phyloP scores from a whole-genome alignment of 1,140 invertebrate genomes.

The Drosophila ohnishii region DNA sequence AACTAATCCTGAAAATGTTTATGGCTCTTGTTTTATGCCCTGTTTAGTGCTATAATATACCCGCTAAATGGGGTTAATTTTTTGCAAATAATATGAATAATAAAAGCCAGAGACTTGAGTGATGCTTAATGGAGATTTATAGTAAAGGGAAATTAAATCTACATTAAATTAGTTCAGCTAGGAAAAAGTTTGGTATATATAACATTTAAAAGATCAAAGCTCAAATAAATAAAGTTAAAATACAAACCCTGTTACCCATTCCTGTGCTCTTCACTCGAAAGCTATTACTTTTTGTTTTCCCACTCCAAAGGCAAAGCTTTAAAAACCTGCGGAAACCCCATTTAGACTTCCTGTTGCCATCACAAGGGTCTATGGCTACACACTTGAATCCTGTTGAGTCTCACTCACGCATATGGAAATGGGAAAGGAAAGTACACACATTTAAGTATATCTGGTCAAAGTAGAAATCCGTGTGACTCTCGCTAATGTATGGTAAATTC shows the following conservation, averaged over 20 bases:
- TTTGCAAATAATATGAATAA: neutral
- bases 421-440: constrained; percentile 18
- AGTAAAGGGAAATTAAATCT: neutral
- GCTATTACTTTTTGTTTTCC: constrained; percentile 7
- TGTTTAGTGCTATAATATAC: neutral
- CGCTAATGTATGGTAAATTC: constrained; percentile 62
- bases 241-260: neutral
- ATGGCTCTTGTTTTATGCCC: neutral
- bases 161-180: neutral
- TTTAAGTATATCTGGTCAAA: constrained; percentile 43
- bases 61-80: constrained; percentile 10
- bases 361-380: constrained; percentile 18
- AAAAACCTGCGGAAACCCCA: constrained; percentile 11
- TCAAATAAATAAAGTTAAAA: neutral
- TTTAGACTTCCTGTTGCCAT: constrained; percentile 29
- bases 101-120: neutral
- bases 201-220: neutral
- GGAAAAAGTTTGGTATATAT: neutral
- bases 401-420: constrained; percentile 14
- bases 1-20: constrained; percentile 3
- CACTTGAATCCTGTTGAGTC: constrained; percentile 25
- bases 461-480: constrained; percentile 35
- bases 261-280: neutral
- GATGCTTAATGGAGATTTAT: neutral
- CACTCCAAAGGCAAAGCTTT: neutral